Base-by-base conservation (phyloP, 2,888 invertebrate species). In the Sphecodes monilicornis region DNA sequence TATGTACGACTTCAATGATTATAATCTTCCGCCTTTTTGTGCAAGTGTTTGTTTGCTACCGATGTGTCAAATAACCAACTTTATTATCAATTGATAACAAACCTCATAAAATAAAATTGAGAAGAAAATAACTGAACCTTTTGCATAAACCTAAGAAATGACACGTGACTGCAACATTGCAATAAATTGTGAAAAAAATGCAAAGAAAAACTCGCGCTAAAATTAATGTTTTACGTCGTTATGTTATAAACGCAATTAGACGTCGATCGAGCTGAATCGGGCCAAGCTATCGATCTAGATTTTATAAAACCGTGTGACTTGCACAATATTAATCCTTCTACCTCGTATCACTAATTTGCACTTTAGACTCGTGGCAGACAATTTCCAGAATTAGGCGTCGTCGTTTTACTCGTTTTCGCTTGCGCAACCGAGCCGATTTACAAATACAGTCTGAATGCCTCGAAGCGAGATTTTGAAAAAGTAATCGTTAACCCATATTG, bases 401-500 rank as follows among this genome's bases (percentile, higher is more conserved):
- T 10, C 29, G 32, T 64, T 54, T 54, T 54, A n/a, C 54, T 54
- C n/a, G 54, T n/a, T 54, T n/a, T 22, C 10, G 32, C 32, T 66
- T 66, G 11, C 66, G 66, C 11, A 66, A 66, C 22, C 10, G 11
- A 22, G 66, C 36, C 22, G 36, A 36, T 66, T 66, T 22, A 26
- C 57, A 57, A 57, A 26, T 26, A 36, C 36, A n/a, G 1, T 0
- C 68, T n/a, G 22, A 18, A 60, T 29, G 29, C 60, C 29, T 39
- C 36, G 68, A 39, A 69, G 69, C 36, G 43, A 11, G 36, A 70
- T 77, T 77, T 68, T 41, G 32, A 71, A 41, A 80, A 75, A 57
- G 43, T 26, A 68, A 60, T 74, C 69, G 71, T 69, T 73, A 74
- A 80, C 73, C 80, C 18, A 80, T 11, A 78, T 78, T 3, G 1